Conservation (phyloP, 92 coral and sea anemone species). For the Diadumene lineata region DNA sequence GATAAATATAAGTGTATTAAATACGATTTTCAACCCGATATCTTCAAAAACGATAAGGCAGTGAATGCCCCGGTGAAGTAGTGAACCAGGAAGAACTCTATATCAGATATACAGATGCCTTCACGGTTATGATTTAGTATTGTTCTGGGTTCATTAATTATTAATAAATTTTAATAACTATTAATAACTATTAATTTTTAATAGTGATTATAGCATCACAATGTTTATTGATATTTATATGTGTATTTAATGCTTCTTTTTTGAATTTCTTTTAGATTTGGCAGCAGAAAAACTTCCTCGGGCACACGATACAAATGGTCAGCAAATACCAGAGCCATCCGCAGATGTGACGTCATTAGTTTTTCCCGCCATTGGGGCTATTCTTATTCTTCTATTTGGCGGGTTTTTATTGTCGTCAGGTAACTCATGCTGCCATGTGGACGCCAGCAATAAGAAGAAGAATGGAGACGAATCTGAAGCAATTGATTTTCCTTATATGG, state of each 20-base stretch:
- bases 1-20: too few species aligned
- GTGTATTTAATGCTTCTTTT: not conserved
- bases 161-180: not conserved
- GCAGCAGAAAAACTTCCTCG: not conserved
- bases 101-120: too few species aligned
- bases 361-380: slow-evolving; percentile 77
- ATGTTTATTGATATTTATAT: not conserved
- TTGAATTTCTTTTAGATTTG: slow-evolving; percentile 17
- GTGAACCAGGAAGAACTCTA: too few species aligned
- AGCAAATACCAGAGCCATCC: slow-evolving; percentile 24
- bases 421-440: slow-evolving; percentile 26
- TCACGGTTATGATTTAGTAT: too few species aligned
- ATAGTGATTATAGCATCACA: too few species aligned
- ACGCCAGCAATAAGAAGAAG: slow-evolving; percentile 25
- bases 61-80: too few species aligned
- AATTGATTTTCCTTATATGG: slow-evolving; percentile 18
- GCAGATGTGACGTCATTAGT: slow-evolving; percentile 55
- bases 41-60: too few species aligned
- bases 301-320: slow-evolving; percentile 31
- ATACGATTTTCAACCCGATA: too few species aligned
- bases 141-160: too few species aligned
- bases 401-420: slow-evolving; percentile 66
- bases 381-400: slow-evolving; percentile 72
- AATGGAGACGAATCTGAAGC: not conserved
- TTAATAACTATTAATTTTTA: too few species aligned